Percentiles rank a stretch among this genome's conserved stretches.
phyloP scores from a whole-genome alignment of 2,888 invertebrate genomes.

The Phorcus lineatus region DNA sequence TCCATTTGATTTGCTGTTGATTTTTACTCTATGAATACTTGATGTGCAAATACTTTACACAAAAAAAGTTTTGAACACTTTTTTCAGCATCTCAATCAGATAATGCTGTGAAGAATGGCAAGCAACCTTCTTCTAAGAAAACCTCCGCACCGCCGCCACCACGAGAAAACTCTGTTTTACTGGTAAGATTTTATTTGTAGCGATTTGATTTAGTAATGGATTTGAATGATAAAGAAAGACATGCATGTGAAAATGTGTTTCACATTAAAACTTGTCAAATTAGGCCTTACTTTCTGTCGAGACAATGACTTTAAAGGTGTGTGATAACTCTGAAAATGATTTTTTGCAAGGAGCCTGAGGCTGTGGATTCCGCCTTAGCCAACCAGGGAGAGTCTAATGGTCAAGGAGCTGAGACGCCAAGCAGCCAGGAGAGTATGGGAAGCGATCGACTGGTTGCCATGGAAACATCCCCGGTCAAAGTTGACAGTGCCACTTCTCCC shows the following conservation, averaged over 20 bases:
- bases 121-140: neutral
- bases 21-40: no score
- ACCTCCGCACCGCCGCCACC: neutral
- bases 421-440: neutral
- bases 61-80: no score
- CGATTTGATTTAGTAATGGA: no score
- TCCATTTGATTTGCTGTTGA: no score
- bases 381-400: neutral
- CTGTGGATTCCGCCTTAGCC: neutral
- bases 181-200: neutral
- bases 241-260: no score
- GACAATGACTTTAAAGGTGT: no score
- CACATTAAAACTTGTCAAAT: no score
- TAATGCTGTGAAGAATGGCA: neutral
- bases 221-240: no score
- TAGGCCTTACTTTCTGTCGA: no score
- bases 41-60: no score
- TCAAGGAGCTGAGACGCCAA: neutral
- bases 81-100: no score
- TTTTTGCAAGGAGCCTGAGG: neutral
- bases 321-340: no score
- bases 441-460: neutral
- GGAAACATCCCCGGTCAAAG: neutral
- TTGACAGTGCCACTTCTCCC: neutral
- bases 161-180: slow-evolving; percentile 6